A percentile compares a stretch with the other conserved stretches of the same genome.
Evolutionary conservation across 2,113 vertebrate genomes (phyloP).

Genomic region (Piaya cayana): DNA sequence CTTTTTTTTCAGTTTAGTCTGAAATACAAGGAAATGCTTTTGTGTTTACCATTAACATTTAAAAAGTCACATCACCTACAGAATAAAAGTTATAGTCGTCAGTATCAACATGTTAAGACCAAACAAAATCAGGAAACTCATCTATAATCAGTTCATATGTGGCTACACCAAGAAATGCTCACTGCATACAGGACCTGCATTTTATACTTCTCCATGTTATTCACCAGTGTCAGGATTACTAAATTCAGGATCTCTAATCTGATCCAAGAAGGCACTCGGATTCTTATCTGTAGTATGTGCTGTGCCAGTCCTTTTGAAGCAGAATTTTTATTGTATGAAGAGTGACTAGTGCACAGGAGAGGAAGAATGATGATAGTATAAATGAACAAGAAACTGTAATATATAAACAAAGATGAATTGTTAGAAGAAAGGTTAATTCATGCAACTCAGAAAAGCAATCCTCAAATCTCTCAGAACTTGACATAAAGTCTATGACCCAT

Average conservation of each 20-base stretch:
- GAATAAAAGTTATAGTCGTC: background rate
- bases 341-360: background rate
- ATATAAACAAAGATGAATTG: conserved; percentile 51
- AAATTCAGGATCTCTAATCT: background rate
- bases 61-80: background rate
- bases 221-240: background rate
- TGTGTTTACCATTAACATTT: background rate
- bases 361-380: background rate
- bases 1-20: background rate
- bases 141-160: background rate
- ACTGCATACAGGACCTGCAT: background rate
- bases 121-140: background rate
- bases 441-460: conserved; percentile 7
- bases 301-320: background rate
- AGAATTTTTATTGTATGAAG: background rate
- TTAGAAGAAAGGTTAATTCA: conserved; percentile 59
- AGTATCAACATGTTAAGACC: background rate
- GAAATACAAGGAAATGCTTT: background rate
- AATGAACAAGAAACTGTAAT: conserved; percentile 29
- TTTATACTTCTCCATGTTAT: background rate
- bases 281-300: background rate
- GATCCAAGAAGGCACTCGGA: background rate
- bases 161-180: background rate
- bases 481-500: background rate
- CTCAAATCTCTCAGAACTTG: conserved; percentile 6